phyloP scores from a whole-genome alignment of 2,888 invertebrate species.

The Lithosia quadra region DNA sequence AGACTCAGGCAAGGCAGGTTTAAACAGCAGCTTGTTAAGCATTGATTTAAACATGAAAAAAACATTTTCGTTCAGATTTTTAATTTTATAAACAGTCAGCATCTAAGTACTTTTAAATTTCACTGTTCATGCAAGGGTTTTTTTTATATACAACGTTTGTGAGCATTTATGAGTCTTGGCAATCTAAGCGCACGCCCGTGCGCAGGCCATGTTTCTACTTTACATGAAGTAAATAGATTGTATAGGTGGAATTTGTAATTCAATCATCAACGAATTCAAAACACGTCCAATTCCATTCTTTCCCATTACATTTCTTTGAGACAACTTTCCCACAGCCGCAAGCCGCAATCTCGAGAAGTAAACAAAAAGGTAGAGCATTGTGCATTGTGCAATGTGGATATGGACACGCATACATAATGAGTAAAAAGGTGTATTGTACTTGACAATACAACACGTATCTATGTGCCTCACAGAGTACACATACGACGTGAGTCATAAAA shows the following conservation, averaged over 20 bases:
- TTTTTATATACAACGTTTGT: too few relatives aligned
- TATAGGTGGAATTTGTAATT: not conserved
- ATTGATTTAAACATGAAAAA: too few relatives aligned
- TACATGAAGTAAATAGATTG: not conserved
- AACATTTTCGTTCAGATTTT: too few relatives aligned
- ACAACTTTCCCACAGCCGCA: slow-evolving; percentile 35
- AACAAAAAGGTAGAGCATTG: slow-evolving; percentile 24
- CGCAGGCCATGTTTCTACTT: too few relatives aligned
- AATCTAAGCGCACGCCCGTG: too few relatives aligned
- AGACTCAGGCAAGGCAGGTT: too few relatives aligned
- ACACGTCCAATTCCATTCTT: not conserved
- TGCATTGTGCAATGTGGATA: slow-evolving; percentile 26
- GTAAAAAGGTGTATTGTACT: not conserved
- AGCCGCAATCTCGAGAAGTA: slow-evolving; percentile 5
- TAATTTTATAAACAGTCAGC: too few relatives aligned
- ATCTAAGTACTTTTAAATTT: too few relatives aligned
- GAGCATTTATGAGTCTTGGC: too few relatives aligned
- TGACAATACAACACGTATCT: not conserved
- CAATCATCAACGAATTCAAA: not conserved
- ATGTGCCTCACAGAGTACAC: not conserved
- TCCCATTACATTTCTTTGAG: not conserved
- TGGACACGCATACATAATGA: slow-evolving; percentile 5
- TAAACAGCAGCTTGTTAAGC: too few relatives aligned
- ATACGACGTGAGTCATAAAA: not conserved
- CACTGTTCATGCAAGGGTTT: too few relatives aligned